These are phyloP conservation scores for Picathartes gymnocephalus DNA, from an alignment of 2,113 vertebrate genomes.

Conservation along the genomic window DNA sequence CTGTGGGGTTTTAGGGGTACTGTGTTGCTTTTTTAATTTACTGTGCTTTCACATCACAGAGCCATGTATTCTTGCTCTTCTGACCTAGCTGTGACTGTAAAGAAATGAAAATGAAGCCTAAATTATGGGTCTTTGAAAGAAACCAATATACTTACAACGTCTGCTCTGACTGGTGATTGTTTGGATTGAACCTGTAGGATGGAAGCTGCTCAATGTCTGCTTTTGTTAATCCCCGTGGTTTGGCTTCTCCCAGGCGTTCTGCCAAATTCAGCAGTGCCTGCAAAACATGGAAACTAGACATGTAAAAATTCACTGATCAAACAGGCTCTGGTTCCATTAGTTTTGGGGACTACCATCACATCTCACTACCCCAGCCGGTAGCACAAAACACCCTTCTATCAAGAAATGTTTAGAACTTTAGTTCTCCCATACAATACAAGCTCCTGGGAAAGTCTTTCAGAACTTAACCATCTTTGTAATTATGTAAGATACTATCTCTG, in stretches of 20 bases:
- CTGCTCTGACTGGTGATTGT: conserved; percentile 97
- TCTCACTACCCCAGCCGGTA: neutral
- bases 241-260: conserved; percentile 94
- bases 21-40: neutral
- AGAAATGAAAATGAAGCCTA: neutral
- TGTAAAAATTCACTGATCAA: neutral
- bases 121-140: neutral
- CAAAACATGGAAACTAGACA: neutral
- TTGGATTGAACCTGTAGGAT: conserved; percentile 96
- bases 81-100: neutral
- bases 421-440: neutral
- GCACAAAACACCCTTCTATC: neutral
- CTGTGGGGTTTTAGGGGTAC: neutral
- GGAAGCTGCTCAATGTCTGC: conserved; percentile 97
- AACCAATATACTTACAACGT: conserved; percentile 83
- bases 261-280: conserved; percentile 95
- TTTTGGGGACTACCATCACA: neutral
- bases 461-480: neutral
- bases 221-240: conserved; percentile 93
- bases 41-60: neutral
- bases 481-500: neutral
- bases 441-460: neutral
- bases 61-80: neutral
- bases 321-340: neutral
- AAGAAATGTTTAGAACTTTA: neutral